Conservation (phyloP, 1,140 invertebrate genomes). For the Bombus turneri region DNA sequence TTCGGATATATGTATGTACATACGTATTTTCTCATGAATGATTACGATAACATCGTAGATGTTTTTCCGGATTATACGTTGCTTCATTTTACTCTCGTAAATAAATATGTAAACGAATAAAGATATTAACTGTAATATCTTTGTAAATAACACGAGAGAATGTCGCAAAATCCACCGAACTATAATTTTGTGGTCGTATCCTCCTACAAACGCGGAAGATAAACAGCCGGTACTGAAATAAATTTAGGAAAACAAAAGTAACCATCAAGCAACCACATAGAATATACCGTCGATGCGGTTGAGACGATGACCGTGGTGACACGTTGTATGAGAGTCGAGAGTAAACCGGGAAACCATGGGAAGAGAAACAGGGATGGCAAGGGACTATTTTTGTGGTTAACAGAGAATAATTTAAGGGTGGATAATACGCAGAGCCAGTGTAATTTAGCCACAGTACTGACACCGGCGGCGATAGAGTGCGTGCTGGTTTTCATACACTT, state of each 20-base stretch:
- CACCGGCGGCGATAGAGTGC: constrained; percentile 66
- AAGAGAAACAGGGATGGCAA: constrained; percentile 38
- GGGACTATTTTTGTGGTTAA: constrained; percentile 79
- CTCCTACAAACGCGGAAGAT: too few relatives aligned
- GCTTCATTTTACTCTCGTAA: too few relatives aligned
- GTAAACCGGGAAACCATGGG: constrained; percentile 58
- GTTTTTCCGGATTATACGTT: too few relatives aligned
- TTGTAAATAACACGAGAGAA: too few relatives aligned
- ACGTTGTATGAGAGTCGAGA: constrained; percentile 38
- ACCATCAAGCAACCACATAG: background rate
- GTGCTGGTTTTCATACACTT: constrained; percentile 77
- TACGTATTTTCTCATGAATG: too few relatives aligned
- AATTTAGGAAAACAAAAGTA: background rate
- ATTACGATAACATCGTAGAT: too few relatives aligned
- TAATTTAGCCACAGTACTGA: constrained; percentile 73
- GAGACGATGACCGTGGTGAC: constrained; percentile 54
- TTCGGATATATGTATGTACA: too few relatives aligned
- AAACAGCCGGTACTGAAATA: background rate
- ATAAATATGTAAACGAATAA: too few relatives aligned
- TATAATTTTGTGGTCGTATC: background rate
- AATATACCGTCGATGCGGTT: constrained; percentile 54
- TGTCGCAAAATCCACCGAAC: background rate
- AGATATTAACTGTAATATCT: too few relatives aligned
- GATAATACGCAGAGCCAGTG: constrained; percentile 74
- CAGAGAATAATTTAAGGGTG: constrained; percentile 79